phyloP scores from a whole-genome alignment of 2,113 vertebrate species.

The Zosterops japonicus region DNA sequence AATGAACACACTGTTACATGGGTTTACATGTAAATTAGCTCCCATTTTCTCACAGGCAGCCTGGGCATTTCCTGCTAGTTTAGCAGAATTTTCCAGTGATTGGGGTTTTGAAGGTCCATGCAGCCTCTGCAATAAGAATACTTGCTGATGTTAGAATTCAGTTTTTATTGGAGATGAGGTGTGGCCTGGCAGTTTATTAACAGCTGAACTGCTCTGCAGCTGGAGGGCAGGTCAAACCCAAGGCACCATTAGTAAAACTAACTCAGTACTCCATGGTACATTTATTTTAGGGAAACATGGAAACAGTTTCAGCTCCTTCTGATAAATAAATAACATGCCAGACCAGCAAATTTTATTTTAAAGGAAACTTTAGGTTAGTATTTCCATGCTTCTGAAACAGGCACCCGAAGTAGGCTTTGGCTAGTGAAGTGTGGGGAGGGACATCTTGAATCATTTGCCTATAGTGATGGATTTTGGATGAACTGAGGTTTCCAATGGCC shows the following conservation, averaged over 20 bases:
- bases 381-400: not conserved
- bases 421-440: not conserved
- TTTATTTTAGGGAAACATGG: not conserved
- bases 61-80: not conserved
- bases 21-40: conserved; percentile 29
- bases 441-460: not conserved
- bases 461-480: not conserved
- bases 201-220: not conserved
- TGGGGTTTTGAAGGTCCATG: not conserved
- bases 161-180: not conserved
- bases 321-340: not conserved
- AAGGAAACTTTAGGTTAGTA: not conserved
- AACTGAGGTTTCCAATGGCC: not conserved
- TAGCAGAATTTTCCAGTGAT: not conserved
- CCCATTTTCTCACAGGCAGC: not conserved
- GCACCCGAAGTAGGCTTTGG: not conserved
- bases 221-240: not conserved
- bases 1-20: not conserved
- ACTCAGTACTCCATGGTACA: fast-evolving
- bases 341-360: not conserved
- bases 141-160: not conserved
- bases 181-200: not conserved
- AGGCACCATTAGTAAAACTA: not conserved
- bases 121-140: not conserved
- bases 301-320: not conserved